Evolutionary conservation across 1,140 invertebrate genomes (phyloP), one percentile per base, ranked within the genome.

Genomic region (Apis dorsata): DNA sequence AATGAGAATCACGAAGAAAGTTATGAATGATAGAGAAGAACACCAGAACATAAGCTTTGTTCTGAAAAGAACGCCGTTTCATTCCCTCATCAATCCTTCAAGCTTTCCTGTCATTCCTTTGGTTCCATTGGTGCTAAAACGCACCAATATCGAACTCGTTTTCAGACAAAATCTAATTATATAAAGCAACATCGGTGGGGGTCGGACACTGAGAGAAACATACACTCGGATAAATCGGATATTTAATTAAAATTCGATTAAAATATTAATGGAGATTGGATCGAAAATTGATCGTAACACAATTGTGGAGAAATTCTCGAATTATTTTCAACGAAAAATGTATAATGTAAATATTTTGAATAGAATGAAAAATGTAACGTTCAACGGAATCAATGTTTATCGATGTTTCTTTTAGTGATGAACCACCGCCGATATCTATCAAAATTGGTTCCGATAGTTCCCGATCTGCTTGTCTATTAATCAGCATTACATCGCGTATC

Each of bases 101-200:
- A 13, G 13, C 28, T 19, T 21, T 69, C 49, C n/a, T 79, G 59
- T 65, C 65, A n/a, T 53, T 78, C 28, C n/a, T 71, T 53, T 19
- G 66, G 11, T 69, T 49, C 21, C 34, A 15, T 21, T 73, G 55
- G 83, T 66, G 72, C 83, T 85, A 86, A 57, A 79, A 85, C 79
- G 73, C 83, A 68, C 78, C 84, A 53, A 85, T 76, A 65, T 28
- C 51, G 44, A 79, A 70, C 24, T 60, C 59, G 17, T 44, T 44
- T 55, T 17, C 13, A 53, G 24, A 55, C 34, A 13, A 73, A 53
- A 65, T 53, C 17, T 71, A 66, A 66, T 76, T 51, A 15, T 11
- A 19, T 44, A 60, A 34, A 65, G 71, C n/a, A 57, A 71, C 44
- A 17, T 21, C 60, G 34, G 13, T 44, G 55, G 13, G 0, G 49